Base-by-base conservation (phyloP, 2,113 vertebrate genomes). In the Charadrius vociferus region DNA sequence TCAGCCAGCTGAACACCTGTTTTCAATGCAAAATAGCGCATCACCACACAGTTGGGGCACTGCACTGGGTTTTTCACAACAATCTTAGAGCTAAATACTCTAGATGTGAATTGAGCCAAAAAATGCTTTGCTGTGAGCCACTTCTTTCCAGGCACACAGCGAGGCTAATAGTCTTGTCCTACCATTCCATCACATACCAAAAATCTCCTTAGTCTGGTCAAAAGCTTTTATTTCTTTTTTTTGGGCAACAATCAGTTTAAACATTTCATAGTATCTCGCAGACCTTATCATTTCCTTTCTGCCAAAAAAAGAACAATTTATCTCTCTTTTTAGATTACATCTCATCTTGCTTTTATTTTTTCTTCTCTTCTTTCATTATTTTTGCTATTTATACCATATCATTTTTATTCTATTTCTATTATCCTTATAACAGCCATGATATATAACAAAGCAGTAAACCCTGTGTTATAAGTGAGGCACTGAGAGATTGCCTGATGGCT, bases 1-100 rank as follows among this genome's bases (percentile, higher is more conserved):
- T n/a, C 86, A 96, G 89, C 65, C 88, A 96, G 91, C 65, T 83
- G 55, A n/a, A 66, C 89, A 70, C 86, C 75, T 92, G 94, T 58
- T 95, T 95, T 80, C 68, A 89, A 55, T 93, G 89, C 86, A 86
- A 16, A 67, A 12, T 34, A 63, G 86, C 34, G 43, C 86, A 87
- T 87, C 81, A 81, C 78, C 86, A 86, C 81, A 6, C n/a, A 75
- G 43, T 0, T 81, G 68, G 89, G 89, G n/a, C 86, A 93, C 59
- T 67, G 70, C 70, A 16, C 52, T 3, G 21, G 77, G 22, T 55
- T 86, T 81, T 78, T 58, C 53, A 80, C 91, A 92, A 84, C 75
- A 71, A 8, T 58, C 47, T 49, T n/a, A 37, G 50, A 73, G 59
- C 78, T 70, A 93, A 79, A 50, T 41, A 67, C 45, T 56, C 43